phyloP scores from a whole-genome alignment of 2,888 invertebrate species.

The Colletes collaris region DNA sequence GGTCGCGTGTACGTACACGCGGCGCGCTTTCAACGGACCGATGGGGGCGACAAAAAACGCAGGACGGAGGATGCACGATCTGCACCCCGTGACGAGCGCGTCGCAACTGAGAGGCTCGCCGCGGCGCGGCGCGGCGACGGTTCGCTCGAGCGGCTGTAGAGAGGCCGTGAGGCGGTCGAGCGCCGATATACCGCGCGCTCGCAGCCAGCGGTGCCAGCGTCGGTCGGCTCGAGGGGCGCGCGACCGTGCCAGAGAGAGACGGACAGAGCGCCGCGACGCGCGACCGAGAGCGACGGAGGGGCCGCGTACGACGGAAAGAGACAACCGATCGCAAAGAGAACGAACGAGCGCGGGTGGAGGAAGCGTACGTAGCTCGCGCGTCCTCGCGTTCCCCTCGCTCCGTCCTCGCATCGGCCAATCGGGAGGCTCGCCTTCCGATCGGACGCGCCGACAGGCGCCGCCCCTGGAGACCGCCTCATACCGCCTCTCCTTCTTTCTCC shows the following conservation, averaged over 20 bases:
- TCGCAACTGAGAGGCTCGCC: conserved; percentile 82
- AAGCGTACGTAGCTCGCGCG: conserved; percentile 67
- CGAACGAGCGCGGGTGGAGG: conserved; percentile 64
- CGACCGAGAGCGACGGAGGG: conserved; percentile 12
- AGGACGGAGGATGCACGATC: conserved; percentile 71
- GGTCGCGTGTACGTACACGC: conserved; percentile 42
- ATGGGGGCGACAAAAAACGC: conserved; percentile 43
- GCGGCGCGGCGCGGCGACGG: conserved; percentile 76
- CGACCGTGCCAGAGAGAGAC: conserved; percentile 23
- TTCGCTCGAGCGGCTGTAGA: conserved; percentile 70
- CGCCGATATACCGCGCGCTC: conserved; percentile 54
- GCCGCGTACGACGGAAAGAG: conserved; percentile 23
- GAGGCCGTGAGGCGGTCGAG: conserved; percentile 66
- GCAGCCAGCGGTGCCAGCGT: conserved; percentile 54
- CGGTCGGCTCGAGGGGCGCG: conserved; percentile 19
- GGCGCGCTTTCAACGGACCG: conserved; percentile 57
- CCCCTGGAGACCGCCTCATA: conserved; percentile 77
- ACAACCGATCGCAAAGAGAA: conserved; percentile 32
- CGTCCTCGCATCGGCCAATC: conserved; percentile 63
- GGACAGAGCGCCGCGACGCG: neutral
- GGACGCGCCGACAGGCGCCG: conserved; percentile 72
- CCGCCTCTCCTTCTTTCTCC: conserved; percentile 71
- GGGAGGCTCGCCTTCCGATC: conserved; percentile 67
- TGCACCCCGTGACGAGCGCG: conserved; percentile 83
- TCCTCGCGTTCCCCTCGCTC: conserved; percentile 69